Evolutionary conservation across 2,888 invertebrate genomes (phyloP), one percentile per base, ranked within the genome.

Genomic region (Beris chalybata): DNA sequence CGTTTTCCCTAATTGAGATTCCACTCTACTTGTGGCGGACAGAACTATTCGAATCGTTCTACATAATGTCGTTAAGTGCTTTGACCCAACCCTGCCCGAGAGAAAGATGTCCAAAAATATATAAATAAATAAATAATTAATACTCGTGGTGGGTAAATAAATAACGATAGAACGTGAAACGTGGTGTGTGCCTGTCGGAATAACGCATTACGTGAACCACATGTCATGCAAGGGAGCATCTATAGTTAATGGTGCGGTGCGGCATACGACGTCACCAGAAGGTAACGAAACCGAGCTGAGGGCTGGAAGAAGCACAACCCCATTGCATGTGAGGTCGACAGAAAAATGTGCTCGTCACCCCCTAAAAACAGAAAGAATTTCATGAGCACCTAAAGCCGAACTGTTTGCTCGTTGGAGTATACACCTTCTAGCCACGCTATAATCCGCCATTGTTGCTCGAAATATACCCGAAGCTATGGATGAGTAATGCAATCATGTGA

Each of bases 171-270:
- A 38, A 52, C 22, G 22, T 22, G 22, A 22, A 22, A 22, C 22
- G 1, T 22, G 22, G 22, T 50, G 45, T 43, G 52, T 61, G 47
- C 6, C 50, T 43, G 43, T 50, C 61, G 38, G 61, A 61, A 61
- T 61, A 61, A 61, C 48, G 64, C 45, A 61, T 68, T 65, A 68
- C 68, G 65, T 68, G 68, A 68, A 65, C 68, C 65, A 68, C 61
- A 65, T 68, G 68, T 68, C 68, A 68, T 59, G 65, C 32, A 64
- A 64, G 59, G 30, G 7, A 22, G 61, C 65, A 68, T 68, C 65
- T 55, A 68, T 68, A 48, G 50, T 68, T 68, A 68, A 68, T 68
- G 65, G 65, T 38, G 38, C 52, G 61, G 45, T 58, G 43, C 43
- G 52, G 48, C 50, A 12, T 38, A 15, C 45, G 38, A 43, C 47